These are phyloP conservation scores for Myiozetetes cayanensis DNA, from an alignment of 2,113 vertebrate genomes.

Conservation along the genomic window DNA sequence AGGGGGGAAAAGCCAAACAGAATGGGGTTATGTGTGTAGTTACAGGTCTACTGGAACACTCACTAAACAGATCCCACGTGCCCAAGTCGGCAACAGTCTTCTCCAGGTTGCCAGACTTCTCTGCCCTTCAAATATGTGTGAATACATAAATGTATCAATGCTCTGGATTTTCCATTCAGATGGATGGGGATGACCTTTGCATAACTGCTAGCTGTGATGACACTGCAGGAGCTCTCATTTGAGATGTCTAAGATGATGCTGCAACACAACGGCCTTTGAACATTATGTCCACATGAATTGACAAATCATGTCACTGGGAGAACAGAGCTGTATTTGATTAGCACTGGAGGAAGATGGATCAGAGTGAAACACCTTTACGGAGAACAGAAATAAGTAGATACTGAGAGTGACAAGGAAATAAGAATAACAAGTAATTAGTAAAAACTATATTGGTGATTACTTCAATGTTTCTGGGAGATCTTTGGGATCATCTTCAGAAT, in stretches of 20 bases:
- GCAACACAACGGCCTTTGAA: not conserved
- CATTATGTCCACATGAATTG: fast-evolving
- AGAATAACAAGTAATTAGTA: not conserved
- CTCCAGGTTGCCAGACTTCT: not conserved
- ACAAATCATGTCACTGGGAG: not conserved
- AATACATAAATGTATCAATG: not conserved
- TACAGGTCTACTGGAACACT: not conserved
- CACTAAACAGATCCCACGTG: not conserved
- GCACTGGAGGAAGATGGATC: not conserved
- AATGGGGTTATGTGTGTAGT: not conserved
- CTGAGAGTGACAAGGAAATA: not conserved
- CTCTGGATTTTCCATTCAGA: not conserved
- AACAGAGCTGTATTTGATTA: not conserved
- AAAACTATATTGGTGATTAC: fast-evolving
- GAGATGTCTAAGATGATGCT: not conserved
- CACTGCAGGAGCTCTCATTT: not conserved
- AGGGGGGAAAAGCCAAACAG: not conserved
- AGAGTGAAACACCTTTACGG: not conserved
- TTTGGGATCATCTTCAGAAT: not conserved
- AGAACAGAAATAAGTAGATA: not conserved
- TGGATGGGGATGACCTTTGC: not conserved
- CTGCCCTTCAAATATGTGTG: not conserved
- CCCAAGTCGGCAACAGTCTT: not conserved
- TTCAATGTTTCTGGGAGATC: not conserved
- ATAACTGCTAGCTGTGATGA: not conserved